phyloP scores from a whole-genome alignment of 2,797 vertebrate genomes.

The Dryobates pubescens region DNA sequence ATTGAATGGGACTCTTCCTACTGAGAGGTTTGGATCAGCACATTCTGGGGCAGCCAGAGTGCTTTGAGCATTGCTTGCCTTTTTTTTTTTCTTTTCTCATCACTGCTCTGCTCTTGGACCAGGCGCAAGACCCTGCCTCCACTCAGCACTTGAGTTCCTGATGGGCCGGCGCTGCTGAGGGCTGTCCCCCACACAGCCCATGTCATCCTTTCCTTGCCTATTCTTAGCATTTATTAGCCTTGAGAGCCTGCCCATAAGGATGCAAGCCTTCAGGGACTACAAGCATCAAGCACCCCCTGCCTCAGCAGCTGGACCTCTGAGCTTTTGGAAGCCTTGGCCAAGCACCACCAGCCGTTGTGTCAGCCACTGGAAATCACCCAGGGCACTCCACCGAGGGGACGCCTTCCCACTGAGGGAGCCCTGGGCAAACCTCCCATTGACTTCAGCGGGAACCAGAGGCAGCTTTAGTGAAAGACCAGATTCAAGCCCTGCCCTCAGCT shows the following conservation, averaged over 20 bases:
- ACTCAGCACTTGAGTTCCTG: accelerated
- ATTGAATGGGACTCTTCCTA: neutral
- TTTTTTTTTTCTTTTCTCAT: neutral
- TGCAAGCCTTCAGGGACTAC: accelerated
- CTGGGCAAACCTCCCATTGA: neutral
- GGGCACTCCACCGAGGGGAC: neutral
- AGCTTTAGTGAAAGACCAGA: neutral
- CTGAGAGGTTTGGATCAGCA: neutral
- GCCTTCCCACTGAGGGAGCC: neutral
- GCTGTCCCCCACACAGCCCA: accelerated
- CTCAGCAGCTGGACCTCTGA: neutral
- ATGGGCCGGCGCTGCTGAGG: accelerated
- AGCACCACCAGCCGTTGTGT: neutral
- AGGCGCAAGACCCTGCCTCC: neutral
- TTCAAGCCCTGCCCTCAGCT: conserved; percentile 18
- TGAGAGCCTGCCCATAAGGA: neutral
- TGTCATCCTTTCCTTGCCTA: neutral
- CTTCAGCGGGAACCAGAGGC: neutral
- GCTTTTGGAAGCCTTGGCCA: neutral
- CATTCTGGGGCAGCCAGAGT: neutral
- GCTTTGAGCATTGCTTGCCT: neutral
- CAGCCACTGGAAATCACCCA: neutral
- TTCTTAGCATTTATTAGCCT: neutral
- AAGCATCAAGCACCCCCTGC: neutral
- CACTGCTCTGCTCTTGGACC: neutral